Base-by-base conservation (phyloP, 2,888 invertebrate species). In the Mythimna pallens region DNA sequence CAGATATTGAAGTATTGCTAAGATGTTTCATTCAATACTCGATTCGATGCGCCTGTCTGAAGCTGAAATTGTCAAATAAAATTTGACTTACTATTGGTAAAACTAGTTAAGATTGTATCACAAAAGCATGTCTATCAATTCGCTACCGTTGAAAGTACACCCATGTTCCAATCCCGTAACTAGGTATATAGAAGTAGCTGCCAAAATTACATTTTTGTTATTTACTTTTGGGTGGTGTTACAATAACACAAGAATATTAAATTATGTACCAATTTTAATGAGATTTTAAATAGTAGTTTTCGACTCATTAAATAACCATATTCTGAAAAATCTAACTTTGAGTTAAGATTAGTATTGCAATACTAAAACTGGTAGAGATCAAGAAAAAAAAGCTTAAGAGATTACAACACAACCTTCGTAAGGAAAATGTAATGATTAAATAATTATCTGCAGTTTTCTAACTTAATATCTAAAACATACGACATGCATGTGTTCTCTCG, bases 361-460 rank as follows among this genome's bases (percentile, higher is more conserved):
- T 62, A 62, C 25, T 57, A 54, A 22, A 7, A 65, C 20, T 34
- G 47, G 40, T 65, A 58, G 47, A 76, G 70, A 79, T 69, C 54
- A 70, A 65, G 43, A 65, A 47, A 64, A 61, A 63, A 59, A 64
- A 52, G 17, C 63, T 52, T 73, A 78, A 63, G 63, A 82, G 65
- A 64, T 80, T 82, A 82, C 66, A 73, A 78, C 70, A 75, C 70
- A 84, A 84, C 76, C 70, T 61, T 82, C 20, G 12, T 61, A 76
- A 70, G 70, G 65, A 78, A 80, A 74, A 73, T 68, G 52, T 72
- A 72, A 64, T 58, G 62, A 80, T 34, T 22, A 22, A 36, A 36
- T 34, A 58, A 71, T 61, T 65, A 64, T 58, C 5, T 64, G 54
- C 70, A 71, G 54, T 34, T 65, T 36, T 43, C 59, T 63, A 82